Percentiles rank a stretch among this genome's conserved stretches.
phyloP scores from a whole-genome alignment of 1,140 invertebrate genomes.

The Mesaphorura yosii region DNA sequence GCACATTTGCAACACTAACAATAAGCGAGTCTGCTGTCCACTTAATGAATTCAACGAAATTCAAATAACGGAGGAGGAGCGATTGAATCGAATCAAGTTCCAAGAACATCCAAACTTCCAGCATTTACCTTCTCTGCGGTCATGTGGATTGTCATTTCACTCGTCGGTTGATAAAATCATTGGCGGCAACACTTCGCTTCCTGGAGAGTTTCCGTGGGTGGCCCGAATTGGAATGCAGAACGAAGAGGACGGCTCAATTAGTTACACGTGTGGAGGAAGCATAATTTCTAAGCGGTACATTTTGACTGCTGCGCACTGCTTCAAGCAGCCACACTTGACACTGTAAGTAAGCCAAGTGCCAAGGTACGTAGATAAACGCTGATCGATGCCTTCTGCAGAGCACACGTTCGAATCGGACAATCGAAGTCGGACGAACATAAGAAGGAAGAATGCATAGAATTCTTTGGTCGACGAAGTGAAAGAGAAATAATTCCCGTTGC shows the following conservation, averaged over 20 bases:
- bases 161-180: slow-evolving; percentile 19
- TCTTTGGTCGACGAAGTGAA: background rate
- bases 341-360: background rate
- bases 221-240: slow-evolving; percentile 4
- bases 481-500: background rate
- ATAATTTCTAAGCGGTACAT: slow-evolving; percentile 13
- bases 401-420: too few relatives aligned
- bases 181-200: slow-evolving; percentile 8
- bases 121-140: slow-evolving; percentile 10
- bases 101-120: slow-evolving; percentile 16
- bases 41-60: slow-evolving; percentile 11
- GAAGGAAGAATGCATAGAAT: slow-evolving; percentile 19
- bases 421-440: slow-evolving; percentile 16
- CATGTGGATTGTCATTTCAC: slow-evolving; percentile 16
- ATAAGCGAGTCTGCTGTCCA: slow-evolving; percentile 17
- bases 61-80: background rate
- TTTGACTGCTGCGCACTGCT: slow-evolving; percentile 11
- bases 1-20: slow-evolving; percentile 1
- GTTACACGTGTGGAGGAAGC: slow-evolving; percentile 17
- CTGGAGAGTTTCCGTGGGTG: slow-evolving; percentile 21
- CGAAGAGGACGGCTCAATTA: slow-evolving; percentile 5
- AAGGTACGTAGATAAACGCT: too few relatives aligned
- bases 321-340: too few relatives aligned
- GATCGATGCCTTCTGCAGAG: too few relatives aligned
- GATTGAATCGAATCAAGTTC: too few relatives aligned